Evolutionary conservation across 2,888 invertebrate species (phyloP), one percentile per base, ranked within the genome.

Genomic region (Dasysyrphus tricinctus): DNA sequence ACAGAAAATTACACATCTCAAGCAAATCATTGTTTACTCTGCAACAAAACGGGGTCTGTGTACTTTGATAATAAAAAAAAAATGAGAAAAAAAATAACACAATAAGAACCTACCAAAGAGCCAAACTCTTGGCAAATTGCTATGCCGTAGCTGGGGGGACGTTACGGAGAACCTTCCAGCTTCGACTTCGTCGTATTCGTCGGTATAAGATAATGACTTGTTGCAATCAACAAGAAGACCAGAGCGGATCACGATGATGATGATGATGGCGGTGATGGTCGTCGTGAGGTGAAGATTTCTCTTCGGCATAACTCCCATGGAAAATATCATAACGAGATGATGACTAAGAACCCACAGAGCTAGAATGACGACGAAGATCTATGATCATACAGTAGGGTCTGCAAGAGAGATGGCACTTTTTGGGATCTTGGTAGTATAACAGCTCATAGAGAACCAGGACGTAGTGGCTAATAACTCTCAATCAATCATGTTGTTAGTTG

Each of bases 21-120:
- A 70, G 80, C 88, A 88, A 88, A 88, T 88, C 88, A 88, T 88
- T 88, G 88, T 88, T 88, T 88, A 88, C 88, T 88, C 83, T 88
- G 80, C 86, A 76, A 76, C 78, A 82, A 86, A 86, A 82, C 82
- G 82, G 82, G 78, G 78, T 61, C 56, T 32, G 74, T 61, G 72
- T 72, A 72, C 57, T 57, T 72, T 24, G 19, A 72, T 49, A 74
- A 75, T 32, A 57, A n/a, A 57, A 16, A 65, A 65, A 24, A 24
- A 24, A 24, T 24, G 3, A 24, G 3, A 24, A 24, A 24, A 49
- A 16, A 70, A 24, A 67, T 8, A 11, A 51, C 14, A 16, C 11
- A 24, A 32, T 39, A 16, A 16, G 54, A 54, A 32, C 32, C 24
- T 24, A 29, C 54, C 29, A 63, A 70, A 32, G 44, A 65, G 47